Evolutionary conservation across 1,140 invertebrate genomes (phyloP), one percentile per base, ranked within the genome.

Genomic region (Ceratina japonica): DNA sequence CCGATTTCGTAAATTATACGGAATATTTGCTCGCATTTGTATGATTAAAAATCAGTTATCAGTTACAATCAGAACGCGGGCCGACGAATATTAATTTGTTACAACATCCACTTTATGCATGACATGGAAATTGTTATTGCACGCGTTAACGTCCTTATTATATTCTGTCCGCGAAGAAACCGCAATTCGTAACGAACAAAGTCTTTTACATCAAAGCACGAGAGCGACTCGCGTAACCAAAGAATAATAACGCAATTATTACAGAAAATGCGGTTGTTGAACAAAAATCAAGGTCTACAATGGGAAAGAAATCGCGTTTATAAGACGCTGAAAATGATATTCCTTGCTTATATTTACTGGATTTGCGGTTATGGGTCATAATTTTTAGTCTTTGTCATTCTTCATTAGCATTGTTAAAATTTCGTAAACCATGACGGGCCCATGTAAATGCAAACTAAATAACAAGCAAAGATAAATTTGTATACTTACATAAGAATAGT

Each of bases 191-290:
- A 44, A 31, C 15, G 20, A 51, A 69, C 54, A n/a, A 56, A 63
- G 31, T 44, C 64, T 15, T 15, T 24, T 18, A 51, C 49, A n/a
- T 71, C 61, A 16, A 65, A 15, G 37, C 44, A 61, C 37, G 22
- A 75, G 2, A 75, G 2, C 27, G 22, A 10, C 69, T 73, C 59
- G 58, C 44, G 81, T 70, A 83, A 84, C 24, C n/a, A 52, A 51
- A 75, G 44, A 74, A 79, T 62, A 79, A 66, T 52, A 56, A 68
- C 15, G 49, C 49, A 20, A 74, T 65, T 49, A 13, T 66, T 52
- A 61, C 31, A 68, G 51, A 70, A 74, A 76, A 52, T 27, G 61
- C 59, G 64, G 69, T 74, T 64, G 44, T 22, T 1, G 66, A 75
- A 49, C 37, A 79, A 56, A 13, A 61, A 82, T 83, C 80, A 58